A percentile compares a stretch with the other conserved stretches of the same genome.
These are phyloP conservation scores for Danio jaintianensis DNA, from an alignment of 2,797 vertebrate species.

Conservation along the genomic window DNA sequence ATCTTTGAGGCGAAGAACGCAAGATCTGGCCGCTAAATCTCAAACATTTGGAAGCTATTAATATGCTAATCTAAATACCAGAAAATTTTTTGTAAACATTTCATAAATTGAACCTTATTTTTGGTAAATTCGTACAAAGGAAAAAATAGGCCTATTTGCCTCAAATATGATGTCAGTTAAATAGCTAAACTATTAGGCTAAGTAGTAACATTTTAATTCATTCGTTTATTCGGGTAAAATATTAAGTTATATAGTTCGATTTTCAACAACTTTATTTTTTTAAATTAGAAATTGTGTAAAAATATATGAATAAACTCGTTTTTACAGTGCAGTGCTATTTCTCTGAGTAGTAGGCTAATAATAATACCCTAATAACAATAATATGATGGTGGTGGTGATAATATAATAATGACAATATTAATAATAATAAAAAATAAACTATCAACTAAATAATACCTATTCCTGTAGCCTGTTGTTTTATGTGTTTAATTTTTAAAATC, in stretches of 20 bases:
- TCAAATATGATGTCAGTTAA: background rate
- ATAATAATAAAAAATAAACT: background rate
- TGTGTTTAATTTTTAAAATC: too few species aligned
- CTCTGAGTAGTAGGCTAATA: background rate
- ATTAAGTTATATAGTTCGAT: background rate
- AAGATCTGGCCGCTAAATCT: background rate
- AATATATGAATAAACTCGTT: background rate
- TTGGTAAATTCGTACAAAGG: background rate
- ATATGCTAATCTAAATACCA: background rate
- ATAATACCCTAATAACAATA: constrained; percentile 6
- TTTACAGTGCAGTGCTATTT: background rate
- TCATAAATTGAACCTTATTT: background rate
- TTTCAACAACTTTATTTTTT: background rate
- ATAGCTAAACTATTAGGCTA: background rate
- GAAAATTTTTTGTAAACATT: background rate
- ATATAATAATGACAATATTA: too few species aligned
- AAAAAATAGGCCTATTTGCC: background rate
- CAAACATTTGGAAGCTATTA: background rate
- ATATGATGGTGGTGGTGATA: background rate
- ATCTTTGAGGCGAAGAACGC: background rate
- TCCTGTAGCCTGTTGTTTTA: too few species aligned
- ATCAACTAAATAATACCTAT: background rate
- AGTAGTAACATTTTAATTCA: background rate
- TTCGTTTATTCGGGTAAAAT: background rate
- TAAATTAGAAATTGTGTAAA: background rate